Evolutionary conservation across 1,140 invertebrate genomes (phyloP), one percentile per base, ranked within the genome.

Genomic region (Ylistrum balloti): DNA sequence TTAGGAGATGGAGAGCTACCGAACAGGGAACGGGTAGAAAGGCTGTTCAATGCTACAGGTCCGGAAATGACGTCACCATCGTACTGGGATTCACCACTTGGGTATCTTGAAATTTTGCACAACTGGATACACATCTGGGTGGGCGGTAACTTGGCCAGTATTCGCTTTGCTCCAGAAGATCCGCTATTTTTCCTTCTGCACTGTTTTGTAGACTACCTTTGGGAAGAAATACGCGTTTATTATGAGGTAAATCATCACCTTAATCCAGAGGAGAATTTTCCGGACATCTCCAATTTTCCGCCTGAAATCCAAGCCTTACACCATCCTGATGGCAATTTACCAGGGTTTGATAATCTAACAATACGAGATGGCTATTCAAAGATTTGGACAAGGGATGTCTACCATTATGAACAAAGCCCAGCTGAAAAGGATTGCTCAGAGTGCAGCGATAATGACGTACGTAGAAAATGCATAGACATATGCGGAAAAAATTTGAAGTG

Each of bases 41-140:
- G 5, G 56, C 56, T 74, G 0, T 74, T 74, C 56, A 74, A 74
- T 74, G 22, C n/a, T n/a, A 28, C 56, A 74, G 3, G 3, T 11
- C 33, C 17, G 32, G 86, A 86, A 86, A 17, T 33, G 0, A 22
- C 35, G 20, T 5, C 5, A 28, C 15, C 33, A 33, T 33, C 10
- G 2, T 34, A 86, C 86, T 33, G 33, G 35, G 33, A 17, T 33
- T 5, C 33, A n/a, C 35, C 35, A 28, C 20, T 22, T 33, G 35
- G 86, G 3, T 1, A 1, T 7, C 33, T 86, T 33, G 86, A 86
- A 86, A 7, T 0, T 2, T 5, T 33, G 20, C 86, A 86, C 22
- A 86, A 86, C 22, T 38, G 15, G 28, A 38, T 38, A 86, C 86
- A 86, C 86, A 38, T 86, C 33, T 86, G 86, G 86, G 20, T 86